phyloP scores from a whole-genome alignment of 2,797 vertebrate species.

The Hydrophis major region DNA sequence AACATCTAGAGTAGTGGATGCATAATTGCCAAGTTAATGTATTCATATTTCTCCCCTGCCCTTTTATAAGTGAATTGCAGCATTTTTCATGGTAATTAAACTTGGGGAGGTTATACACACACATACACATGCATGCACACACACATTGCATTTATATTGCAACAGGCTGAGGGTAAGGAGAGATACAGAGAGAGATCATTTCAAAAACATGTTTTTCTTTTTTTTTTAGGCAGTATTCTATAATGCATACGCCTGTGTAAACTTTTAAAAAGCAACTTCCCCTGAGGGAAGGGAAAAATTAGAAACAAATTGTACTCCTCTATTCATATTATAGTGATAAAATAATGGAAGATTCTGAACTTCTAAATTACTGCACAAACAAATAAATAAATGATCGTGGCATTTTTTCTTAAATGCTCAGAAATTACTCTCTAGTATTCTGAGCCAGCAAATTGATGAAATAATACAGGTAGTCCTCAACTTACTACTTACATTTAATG shows the following conservation, averaged over 20 bases:
- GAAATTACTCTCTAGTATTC: not conserved
- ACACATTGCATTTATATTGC: not conserved
- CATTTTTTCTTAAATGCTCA: not conserved
- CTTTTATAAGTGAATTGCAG: slow-evolving; percentile 5
- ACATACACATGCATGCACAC: too few species aligned
- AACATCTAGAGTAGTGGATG: slow-evolving; percentile 2
- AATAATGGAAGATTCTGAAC: not conserved
- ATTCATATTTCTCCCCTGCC: slow-evolving; percentile 1
- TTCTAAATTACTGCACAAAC: not conserved
- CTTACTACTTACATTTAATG: not conserved
- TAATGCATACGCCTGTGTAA: not conserved
- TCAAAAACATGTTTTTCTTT: not conserved
- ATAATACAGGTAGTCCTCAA: not conserved
- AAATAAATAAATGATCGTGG: not conserved
- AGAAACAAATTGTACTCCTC: not conserved
- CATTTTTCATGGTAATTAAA: slow-evolving; percentile 19
- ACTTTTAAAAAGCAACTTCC: not conserved
- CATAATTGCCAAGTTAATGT: slow-evolving; percentile 20
- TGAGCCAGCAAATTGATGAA: not conserved
- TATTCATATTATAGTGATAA: not conserved
- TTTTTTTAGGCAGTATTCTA: not conserved
- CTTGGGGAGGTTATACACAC: not conserved
- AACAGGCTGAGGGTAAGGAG: not conserved
- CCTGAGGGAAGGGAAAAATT: not conserved
- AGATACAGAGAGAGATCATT: not conserved